These are phyloP conservation scores for Leptopterna dolabrata DNA, from an alignment of 2,888 invertebrate species.

Conservation along the genomic window DNA sequence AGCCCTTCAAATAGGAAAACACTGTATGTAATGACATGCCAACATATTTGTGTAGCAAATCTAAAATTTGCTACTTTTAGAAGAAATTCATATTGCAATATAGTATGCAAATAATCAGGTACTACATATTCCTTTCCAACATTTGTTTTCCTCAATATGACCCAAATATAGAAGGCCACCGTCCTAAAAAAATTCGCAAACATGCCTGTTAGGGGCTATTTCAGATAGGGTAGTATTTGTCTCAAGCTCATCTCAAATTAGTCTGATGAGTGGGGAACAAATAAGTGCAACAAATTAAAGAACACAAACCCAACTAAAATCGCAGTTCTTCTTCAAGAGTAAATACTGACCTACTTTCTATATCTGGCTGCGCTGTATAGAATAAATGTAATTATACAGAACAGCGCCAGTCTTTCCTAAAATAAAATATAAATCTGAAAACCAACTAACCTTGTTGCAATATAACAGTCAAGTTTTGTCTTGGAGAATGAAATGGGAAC, in stretches of 20 bases:
- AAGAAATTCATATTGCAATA: too few relatives aligned
- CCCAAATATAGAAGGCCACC: neutral
- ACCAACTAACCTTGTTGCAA: neutral
- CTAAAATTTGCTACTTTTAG: too few relatives aligned
- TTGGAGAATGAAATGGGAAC: slow-evolving; percentile 41
- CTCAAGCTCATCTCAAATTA: neutral
- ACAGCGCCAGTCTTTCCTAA: slow-evolving; percentile 27
- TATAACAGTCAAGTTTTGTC: neutral
- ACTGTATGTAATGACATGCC: neutral
- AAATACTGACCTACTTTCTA: slow-evolving; percentile 43
- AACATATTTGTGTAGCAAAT: neutral
- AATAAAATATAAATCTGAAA: slow-evolving; percentile 26
- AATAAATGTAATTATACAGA: slow-evolving; percentile 15
- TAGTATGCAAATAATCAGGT: neutral
- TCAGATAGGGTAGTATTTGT: neutral
- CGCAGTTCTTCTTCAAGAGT: neutral
- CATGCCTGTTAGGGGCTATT: neutral
- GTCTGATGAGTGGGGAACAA: neutral
- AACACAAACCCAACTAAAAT: neutral
- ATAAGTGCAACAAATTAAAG: neutral
- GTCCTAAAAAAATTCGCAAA: neutral
- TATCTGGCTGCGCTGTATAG: slow-evolving; percentile 3
- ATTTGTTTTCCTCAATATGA: neutral
- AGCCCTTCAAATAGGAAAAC: neutral
- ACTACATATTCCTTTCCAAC: too few relatives aligned